Evolutionary conservation across 2,888 invertebrate genomes (phyloP).

Genomic region (Timema cristinae): DNA sequence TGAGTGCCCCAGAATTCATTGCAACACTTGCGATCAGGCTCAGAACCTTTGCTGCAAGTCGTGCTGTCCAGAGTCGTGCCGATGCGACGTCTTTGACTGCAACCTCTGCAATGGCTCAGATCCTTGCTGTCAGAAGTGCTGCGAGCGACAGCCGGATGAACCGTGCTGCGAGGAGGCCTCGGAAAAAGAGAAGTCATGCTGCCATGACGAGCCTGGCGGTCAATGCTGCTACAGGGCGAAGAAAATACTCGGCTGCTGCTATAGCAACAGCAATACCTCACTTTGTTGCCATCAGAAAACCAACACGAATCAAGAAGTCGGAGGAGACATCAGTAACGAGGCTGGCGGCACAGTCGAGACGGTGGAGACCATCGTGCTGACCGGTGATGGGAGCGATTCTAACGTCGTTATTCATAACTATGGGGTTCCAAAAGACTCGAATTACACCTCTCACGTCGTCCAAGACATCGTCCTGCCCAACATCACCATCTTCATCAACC

Average conservation of each 20-base stretch:
- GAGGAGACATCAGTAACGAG: neutral
- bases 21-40: conserved; percentile 1
- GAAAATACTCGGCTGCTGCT: too few species aligned
- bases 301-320: neutral
- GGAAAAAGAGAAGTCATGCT: too few species aligned
- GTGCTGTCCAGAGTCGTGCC: conserved; percentile 14
- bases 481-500: conserved; percentile 24
- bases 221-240: too few species aligned
- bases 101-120: neutral
- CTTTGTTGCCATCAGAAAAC: too few species aligned
- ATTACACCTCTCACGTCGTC: neutral
- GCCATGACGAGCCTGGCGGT: too few species aligned
- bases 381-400: too few species aligned
- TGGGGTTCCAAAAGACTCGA: neutral
- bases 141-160: neutral
- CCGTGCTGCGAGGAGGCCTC: neutral
- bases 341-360: neutral
- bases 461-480: conserved; percentile 22
- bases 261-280: too few species aligned
- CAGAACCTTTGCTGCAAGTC: neutral
- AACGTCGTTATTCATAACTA: neutral
- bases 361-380: neutral
- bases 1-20: conserved; percentile 6
- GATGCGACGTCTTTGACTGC: conserved; percentile 12
- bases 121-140: conserved; percentile 17